Percentiles rank a stretch among this genome's conserved stretches.
Conservation (phyloP, 2,797 vertebrate genomes). For the Anabas testudineus region DNA sequence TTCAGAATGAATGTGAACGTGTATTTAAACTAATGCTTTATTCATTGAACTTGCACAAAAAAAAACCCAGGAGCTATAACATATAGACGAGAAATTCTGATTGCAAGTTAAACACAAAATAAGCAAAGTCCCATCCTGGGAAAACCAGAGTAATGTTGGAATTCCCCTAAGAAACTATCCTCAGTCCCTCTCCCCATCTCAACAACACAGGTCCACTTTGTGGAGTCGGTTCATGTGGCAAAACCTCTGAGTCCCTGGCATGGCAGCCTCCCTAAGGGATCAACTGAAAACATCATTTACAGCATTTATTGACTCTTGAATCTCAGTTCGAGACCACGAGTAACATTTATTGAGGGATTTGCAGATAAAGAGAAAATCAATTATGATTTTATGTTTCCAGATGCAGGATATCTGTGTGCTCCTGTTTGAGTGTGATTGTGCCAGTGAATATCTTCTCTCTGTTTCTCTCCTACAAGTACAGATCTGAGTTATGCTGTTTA, state of each 20-base stretch:
- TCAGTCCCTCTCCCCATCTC: neutral
- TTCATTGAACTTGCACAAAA: no score
- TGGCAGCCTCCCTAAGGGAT: slow-evolving; percentile 12
- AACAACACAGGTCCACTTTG: slow-evolving; percentile 41
- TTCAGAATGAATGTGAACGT: no score
- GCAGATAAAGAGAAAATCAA: slow-evolving; percentile 1
- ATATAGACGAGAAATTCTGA: no score
- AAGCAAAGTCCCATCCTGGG: slow-evolving; percentile 50
- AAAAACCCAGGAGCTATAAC: no score
- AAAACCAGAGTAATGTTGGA: slow-evolving; percentile 60
- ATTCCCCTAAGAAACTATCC: slow-evolving; percentile 43
- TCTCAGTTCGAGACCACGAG: neutral
- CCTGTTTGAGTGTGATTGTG: neutral
- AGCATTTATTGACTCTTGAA: slow-evolving; percentile 1
- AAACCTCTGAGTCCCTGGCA: slow-evolving; percentile 35
- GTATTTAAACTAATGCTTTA: no score
- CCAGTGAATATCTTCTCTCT: neutral
- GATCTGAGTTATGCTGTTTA: slow-evolving; percentile 57
- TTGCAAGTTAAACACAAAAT: slow-evolving; percentile 1
- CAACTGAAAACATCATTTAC: slow-evolving; percentile 38
- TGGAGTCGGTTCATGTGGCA: slow-evolving; percentile 46
- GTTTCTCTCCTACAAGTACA: slow-evolving; percentile 28
- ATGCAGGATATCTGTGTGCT: neutral
- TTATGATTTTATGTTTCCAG: neutral
- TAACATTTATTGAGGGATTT: neutral